Percentiles rank a stretch among this genome's conserved stretches.
These are phyloP conservation scores for Sylvietta virens DNA, from an alignment of 2,113 vertebrate species.

Conservation along the genomic window DNA sequence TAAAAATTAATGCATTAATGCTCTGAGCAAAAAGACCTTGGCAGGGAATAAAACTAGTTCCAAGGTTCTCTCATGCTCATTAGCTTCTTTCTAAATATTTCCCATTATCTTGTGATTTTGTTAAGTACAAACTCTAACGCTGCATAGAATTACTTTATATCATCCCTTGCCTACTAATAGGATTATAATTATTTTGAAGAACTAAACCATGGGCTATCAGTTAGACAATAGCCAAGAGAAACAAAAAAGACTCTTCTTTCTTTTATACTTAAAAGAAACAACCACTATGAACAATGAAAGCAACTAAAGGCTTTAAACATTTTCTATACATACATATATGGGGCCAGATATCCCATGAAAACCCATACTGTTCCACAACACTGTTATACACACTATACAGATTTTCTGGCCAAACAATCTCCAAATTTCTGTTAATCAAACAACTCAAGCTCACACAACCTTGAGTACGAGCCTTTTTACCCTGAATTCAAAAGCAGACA, in stretches of 20 bases:
- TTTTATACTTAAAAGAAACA: background rate
- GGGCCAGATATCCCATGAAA: background rate
- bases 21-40: background rate
- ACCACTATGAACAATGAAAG: fast-evolving
- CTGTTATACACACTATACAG: background rate
- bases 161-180: background rate
- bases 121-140: background rate
- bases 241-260: background rate
- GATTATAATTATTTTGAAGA: background rate
- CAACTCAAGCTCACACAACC: background rate
- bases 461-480: background rate
- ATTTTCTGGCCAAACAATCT: background rate
- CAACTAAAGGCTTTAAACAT: background rate
- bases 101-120: background rate
- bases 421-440: background rate
- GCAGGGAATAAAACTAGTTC: background rate
- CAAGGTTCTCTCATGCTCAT: background rate
- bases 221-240: background rate
- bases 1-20: background rate
- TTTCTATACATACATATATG: background rate
- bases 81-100: background rate
- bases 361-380: background rate
- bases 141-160: background rate
- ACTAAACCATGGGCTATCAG: background rate
- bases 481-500: background rate